Evolutionary conservation across 2,888 invertebrate genomes (phyloP).

Genomic region (Drosophila sordidapex): DNA sequence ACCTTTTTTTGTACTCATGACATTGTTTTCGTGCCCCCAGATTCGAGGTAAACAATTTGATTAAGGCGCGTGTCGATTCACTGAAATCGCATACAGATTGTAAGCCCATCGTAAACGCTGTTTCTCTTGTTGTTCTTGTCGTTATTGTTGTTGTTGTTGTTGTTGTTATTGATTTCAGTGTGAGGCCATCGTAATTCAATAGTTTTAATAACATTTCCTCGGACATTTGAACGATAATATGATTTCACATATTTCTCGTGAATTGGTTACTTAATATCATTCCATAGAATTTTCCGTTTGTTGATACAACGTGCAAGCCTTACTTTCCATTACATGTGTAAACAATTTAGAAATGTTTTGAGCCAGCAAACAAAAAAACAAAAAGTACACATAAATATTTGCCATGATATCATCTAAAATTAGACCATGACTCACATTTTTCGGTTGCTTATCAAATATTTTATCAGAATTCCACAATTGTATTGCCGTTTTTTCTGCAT

Average conservation of each 20-base stretch:
- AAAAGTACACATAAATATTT: neutral
- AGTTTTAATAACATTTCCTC: constrained; percentile 26
- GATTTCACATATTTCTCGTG: neutral
- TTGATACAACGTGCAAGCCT: neutral
- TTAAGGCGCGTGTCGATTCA: constrained; percentile 59
- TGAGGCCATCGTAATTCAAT: neutral
- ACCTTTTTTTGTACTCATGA: constrained; percentile 43
- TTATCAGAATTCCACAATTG: neutral
- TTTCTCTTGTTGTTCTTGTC: constrained; percentile 9
- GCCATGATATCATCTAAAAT: neutral
- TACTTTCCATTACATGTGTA: constrained; percentile 22
- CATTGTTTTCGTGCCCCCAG: constrained; percentile 61
- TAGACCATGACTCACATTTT: constrained; percentile 32
- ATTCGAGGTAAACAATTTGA: constrained; percentile 67
- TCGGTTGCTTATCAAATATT: constrained; percentile 30
- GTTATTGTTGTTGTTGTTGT: neutral
- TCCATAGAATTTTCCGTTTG: neutral
- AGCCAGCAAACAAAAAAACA: neutral
- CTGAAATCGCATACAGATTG: constrained; percentile 30
- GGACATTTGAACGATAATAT: neutral
- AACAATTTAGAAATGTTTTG: constrained; percentile 16
- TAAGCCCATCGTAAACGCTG: neutral
- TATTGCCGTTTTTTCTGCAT: neutral
- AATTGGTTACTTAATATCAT: constrained; percentile 23
- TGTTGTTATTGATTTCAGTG: neutral